Base-by-base conservation (phyloP, 1,140 invertebrate genomes). In the Akabosia matsudoensis region DNA sequence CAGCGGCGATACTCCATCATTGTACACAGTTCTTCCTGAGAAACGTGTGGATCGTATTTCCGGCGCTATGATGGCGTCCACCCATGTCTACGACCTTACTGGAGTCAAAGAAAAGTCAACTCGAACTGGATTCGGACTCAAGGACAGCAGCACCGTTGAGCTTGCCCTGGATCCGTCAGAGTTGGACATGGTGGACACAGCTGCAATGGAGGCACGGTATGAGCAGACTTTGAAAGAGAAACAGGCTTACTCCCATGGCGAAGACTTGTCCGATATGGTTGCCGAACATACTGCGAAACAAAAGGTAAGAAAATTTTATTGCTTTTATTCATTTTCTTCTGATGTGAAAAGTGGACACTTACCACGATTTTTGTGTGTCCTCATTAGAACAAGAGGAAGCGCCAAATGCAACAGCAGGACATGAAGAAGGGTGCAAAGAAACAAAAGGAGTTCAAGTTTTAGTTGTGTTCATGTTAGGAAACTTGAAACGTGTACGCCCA, bases 381-480 rank as follows among this genome's bases (percentile, higher is more conserved):
- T 91, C 18, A 7, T 75, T 88, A 94, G 91, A 94, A 92, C 83
- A 96, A 97, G 86, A 89, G 96, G 79, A 97, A 97, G 83, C 87
- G 93, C 56, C 94, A 96, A 82, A 93, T 96, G 85, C 92, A 91
- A 73, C 89, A 92, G 81, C 86, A 87, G 80, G 93, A 95, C 83
- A 91, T 91, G 10, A 96, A 96, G 85, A 91, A 81, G 26, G 76
- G 76, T 82, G 90, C 92, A 0, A 97, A 98, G 86, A 97, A 97
- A 87, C 97, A 97, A 88, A 97, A 97, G 86, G 96, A 98, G 84
- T 98, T 98, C 86, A 98, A 98, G 85, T 98, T 97, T 89, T 97
- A 90, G 88, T 31, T 67, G 31, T 70, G 14, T 28, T 71, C 18
- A 37, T 71, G 30, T n/a, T 24, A 7, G 26, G 18, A 22, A 61